Conservation (phyloP, 2,797 vertebrate genomes). For the Oreortyx pictus region DNA sequence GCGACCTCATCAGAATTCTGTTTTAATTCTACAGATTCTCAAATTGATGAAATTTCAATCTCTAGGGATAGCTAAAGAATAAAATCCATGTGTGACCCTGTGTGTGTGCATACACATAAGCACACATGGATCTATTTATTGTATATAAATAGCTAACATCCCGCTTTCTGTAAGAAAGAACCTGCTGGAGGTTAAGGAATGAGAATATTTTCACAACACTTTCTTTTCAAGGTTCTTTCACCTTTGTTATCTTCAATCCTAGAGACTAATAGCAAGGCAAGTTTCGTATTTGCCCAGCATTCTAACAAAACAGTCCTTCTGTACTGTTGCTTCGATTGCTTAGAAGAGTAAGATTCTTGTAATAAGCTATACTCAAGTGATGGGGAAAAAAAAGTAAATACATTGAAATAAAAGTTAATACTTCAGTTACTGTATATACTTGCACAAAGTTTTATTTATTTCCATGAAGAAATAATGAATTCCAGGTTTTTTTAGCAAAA, state of each 20-base stretch:
- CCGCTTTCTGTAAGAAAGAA: rapidly evolving
- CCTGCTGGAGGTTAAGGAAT: background rate
- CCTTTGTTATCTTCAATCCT: background rate
- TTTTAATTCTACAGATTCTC: background rate
- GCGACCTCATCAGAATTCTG: background rate
- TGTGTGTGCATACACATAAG: background rate
- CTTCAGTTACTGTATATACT: background rate
- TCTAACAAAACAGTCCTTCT: background rate
- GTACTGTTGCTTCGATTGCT: background rate
- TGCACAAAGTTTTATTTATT: background rate
- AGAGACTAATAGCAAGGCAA: background rate
- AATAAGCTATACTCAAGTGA: background rate
- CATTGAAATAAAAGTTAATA: background rate
- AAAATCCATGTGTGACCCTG: background rate
- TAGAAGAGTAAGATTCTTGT: background rate
- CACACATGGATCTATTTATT: background rate
- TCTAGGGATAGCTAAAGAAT: background rate
- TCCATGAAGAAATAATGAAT: background rate
- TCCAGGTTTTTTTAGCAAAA: background rate
- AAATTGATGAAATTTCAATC: background rate
- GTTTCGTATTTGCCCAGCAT: background rate
- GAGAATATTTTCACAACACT: background rate
- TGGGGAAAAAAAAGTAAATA: background rate
- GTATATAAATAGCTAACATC: background rate
- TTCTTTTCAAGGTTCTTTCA: background rate